These are phyloP conservation scores for Cynopterus sphinx DNA, from an alignment of 2,797 vertebrate genomes.

Conservation along the genomic window DNA sequence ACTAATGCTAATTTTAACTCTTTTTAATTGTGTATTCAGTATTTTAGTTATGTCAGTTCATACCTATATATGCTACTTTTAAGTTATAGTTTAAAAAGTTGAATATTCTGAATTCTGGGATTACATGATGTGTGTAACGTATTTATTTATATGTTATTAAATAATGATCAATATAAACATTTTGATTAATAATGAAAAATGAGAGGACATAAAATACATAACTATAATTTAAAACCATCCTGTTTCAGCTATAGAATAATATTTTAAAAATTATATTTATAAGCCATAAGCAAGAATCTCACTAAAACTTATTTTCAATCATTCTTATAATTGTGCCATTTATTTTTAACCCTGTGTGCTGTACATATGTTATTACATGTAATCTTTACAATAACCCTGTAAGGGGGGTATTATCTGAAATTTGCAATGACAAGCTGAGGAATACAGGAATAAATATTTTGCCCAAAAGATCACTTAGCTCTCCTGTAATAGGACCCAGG, in stretches of 20 bases:
- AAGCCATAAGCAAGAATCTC: not conserved
- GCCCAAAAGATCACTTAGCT: not conserved
- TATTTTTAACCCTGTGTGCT: not conserved
- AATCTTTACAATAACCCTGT: not conserved
- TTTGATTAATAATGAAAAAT: not conserved
- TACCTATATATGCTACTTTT: not conserved
- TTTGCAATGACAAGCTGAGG: not conserved
- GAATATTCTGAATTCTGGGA: not conserved
- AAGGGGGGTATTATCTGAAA: not conserved
- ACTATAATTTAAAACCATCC: not conserved
- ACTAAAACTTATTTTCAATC: conserved; percentile 1
- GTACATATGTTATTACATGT: not conserved
- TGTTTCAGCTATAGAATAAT: not conserved
- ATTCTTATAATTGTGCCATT: conserved; percentile 8
- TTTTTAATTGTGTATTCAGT: not conserved
- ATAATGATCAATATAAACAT: not conserved
- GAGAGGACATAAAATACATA: not conserved
- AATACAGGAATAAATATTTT: not conserved
- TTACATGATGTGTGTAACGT: not conserved
- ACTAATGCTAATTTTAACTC: not conserved
- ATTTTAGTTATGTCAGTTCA: not conserved
- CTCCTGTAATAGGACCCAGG: not conserved
- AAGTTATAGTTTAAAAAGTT: not conserved
- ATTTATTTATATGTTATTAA: not conserved
- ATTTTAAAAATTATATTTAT: not conserved